phyloP scores from a whole-genome alignment of 2,888 invertebrate genomes.

The Ephialtes manifestator region DNA sequence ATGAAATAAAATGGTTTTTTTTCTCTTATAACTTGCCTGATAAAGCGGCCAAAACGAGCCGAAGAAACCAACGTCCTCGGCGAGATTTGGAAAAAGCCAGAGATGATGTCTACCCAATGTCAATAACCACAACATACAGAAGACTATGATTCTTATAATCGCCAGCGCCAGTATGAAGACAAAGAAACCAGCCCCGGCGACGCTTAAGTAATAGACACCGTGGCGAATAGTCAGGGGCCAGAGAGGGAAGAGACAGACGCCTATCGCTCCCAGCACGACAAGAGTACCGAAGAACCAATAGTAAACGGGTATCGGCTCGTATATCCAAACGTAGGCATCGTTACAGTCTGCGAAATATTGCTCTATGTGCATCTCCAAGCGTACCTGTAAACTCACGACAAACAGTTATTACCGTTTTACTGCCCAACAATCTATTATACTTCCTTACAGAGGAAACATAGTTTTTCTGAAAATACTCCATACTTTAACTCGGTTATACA shows the following conservation, averaged over 20 bases:
- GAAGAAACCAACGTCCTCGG: slow-evolving; percentile 99
- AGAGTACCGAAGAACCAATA: slow-evolving; percentile 97
- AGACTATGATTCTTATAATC: slow-evolving; percentile 95
- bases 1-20: too few relatives aligned
- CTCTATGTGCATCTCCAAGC: slow-evolving; percentile 98
- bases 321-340: slow-evolving; percentile 99
- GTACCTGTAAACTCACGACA: slow-evolving; percentile 86
- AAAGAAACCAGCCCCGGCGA: slow-evolving; percentile 97
- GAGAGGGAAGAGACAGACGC: slow-evolving; percentile 98
- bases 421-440: neutral
- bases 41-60: slow-evolving; percentile 99
- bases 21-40: slow-evolving; percentile 88
- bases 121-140: slow-evolving; percentile 95
- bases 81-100: slow-evolving; percentile 99
- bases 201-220: slow-evolving; percentile 98
- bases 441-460: neutral
- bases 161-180: slow-evolving; percentile 97
- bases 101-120: slow-evolving; percentile 97
- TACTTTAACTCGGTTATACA: too few relatives aligned
- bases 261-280: slow-evolving; percentile 96
- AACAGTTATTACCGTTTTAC: neutral
- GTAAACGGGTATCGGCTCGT: slow-evolving; percentile 97
- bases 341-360: slow-evolving; percentile 97
- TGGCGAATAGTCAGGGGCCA: slow-evolving; percentile 98
- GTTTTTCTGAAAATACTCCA: neutral